Conservation (phyloP, 2,888 invertebrate species). For the Yponomeuta plumbellus region DNA sequence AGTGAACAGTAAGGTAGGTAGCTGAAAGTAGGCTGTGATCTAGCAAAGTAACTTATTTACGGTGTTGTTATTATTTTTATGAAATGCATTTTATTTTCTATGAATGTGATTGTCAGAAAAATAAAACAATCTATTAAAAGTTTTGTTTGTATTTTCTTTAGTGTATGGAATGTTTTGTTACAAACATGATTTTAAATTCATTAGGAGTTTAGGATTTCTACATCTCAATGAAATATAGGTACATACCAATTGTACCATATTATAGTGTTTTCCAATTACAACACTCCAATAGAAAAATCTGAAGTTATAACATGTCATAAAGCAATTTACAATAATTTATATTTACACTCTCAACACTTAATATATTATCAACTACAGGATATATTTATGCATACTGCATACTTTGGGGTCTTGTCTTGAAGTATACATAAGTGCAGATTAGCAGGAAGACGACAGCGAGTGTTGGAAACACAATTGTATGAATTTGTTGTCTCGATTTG, state of each 20-base stretch:
- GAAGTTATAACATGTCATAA: not conserved
- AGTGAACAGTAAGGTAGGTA: not conserved
- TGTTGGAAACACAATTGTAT: slow-evolving; percentile 85
- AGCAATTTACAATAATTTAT: not conserved
- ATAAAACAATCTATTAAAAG: not conserved
- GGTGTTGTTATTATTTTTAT: not conserved
- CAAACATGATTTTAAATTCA: too few species aligned
- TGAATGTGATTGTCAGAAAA: not conserved
- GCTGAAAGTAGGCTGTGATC: slow-evolving; percentile 5
- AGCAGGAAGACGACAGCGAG: slow-evolving; percentile 81
- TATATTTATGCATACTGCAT: slow-evolving; percentile 54
- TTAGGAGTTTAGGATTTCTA: too few species aligned
- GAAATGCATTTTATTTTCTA: not conserved
- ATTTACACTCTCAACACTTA: not conserved
- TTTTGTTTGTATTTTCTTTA: not conserved
- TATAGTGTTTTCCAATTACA: not conserved
- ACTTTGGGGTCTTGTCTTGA: slow-evolving; percentile 83
- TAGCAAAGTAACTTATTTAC: not conserved
- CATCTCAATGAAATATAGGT: not conserved
- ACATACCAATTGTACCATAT: not conserved
- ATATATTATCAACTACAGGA: not conserved
- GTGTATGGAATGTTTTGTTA: not conserved
- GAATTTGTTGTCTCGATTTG: slow-evolving; percentile 86
- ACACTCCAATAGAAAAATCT: not conserved
- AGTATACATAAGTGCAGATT: slow-evolving; percentile 85